These are phyloP conservation scores for Paramisgurnus dabryanus DNA, from an alignment of 2,113 vertebrate genomes.

Conservation along the genomic window DNA sequence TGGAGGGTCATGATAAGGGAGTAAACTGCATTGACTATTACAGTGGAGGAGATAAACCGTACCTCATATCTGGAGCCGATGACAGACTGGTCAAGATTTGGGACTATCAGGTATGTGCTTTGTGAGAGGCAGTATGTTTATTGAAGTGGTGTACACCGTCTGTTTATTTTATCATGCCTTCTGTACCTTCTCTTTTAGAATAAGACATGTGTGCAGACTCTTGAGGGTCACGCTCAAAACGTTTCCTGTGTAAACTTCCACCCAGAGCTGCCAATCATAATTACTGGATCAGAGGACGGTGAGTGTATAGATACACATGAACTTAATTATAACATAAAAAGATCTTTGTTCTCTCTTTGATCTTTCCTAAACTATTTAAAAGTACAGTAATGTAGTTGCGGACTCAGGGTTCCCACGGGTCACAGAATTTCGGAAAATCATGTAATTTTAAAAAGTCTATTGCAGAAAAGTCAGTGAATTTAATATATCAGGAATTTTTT, in stretches of 20 bases:
- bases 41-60: slow-evolving; percentile 97
- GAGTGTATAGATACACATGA: slow-evolving; percentile 49
- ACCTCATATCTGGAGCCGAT: slow-evolving; percentile 97
- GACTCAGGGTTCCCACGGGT: too few relatives aligned
- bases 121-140: background rate
- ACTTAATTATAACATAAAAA: background rate
- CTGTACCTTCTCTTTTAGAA: slow-evolving; percentile 75
- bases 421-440: too few relatives aligned
- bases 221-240: slow-evolving; percentile 97
- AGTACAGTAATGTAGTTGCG: too few relatives aligned
- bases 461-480: too few relatives aligned
- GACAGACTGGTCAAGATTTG: slow-evolving; percentile 98
- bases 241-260: slow-evolving; percentile 98
- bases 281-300: slow-evolving; percentile 98
- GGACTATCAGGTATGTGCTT: slow-evolving; percentile 90
- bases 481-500: too few relatives aligned
- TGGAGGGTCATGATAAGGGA: slow-evolving; percentile 97
- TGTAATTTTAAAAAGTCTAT: too few relatives aligned
- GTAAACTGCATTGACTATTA: slow-evolving; percentile 99
- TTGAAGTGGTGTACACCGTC: background rate
- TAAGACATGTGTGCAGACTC: slow-evolving; percentile 96
- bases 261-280: slow-evolving; percentile 95
- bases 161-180: background rate
- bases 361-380: too few relatives aligned
- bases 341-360: too few relatives aligned